phyloP scores from a whole-genome alignment of 2,888 invertebrate genomes.

The Euzetes globulus region DNA sequence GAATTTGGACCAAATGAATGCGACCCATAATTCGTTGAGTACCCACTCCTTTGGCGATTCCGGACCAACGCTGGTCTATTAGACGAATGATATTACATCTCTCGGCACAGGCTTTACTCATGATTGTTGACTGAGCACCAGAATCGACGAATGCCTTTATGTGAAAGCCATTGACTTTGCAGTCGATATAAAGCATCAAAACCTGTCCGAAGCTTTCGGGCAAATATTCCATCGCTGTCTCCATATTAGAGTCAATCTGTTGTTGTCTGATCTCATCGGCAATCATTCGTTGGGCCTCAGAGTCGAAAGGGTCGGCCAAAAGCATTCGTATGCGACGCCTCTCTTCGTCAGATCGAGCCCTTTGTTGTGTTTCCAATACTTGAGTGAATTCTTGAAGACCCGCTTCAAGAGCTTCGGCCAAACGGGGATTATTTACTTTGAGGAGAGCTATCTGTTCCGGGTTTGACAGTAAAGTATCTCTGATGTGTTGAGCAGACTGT shows the following conservation, averaged over 20 bases:
- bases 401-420: constrained; percentile 81
- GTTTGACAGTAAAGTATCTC: constrained; percentile 77
- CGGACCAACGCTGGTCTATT: constrained; percentile 81
- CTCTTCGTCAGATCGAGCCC: constrained; percentile 71
- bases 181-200: constrained; percentile 94
- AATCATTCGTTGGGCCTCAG: constrained; percentile 86
- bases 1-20: too few relatives aligned
- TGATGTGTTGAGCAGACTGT: constrained; percentile 52
- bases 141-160: constrained; percentile 99
- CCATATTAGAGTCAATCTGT: constrained; percentile 97
- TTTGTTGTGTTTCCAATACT: constrained; percentile 72
- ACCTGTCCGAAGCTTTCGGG: constrained; percentile 98
- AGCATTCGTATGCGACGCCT: constrained; percentile 76
- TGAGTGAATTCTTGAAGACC: constrained; percentile 70
- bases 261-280: constrained; percentile 82
- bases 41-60: constrained; percentile 91
- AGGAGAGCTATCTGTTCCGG: constrained; percentile 82
- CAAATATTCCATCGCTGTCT: constrained; percentile 95
- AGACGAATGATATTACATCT: constrained; percentile 59
- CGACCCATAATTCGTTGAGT: constrained; percentile 84
- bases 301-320: constrained; percentile 89
- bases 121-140: constrained; percentile 95
- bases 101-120: constrained; percentile 93
- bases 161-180: constrained; percentile 89
- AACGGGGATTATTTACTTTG: constrained; percentile 82